A percentile compares a stretch with the other conserved stretches of the same genome.
These are phyloP conservation scores for Yponomeuta evonymella DNA, from an alignment of 2,888 invertebrate genomes.

Conservation along the genomic window DNA sequence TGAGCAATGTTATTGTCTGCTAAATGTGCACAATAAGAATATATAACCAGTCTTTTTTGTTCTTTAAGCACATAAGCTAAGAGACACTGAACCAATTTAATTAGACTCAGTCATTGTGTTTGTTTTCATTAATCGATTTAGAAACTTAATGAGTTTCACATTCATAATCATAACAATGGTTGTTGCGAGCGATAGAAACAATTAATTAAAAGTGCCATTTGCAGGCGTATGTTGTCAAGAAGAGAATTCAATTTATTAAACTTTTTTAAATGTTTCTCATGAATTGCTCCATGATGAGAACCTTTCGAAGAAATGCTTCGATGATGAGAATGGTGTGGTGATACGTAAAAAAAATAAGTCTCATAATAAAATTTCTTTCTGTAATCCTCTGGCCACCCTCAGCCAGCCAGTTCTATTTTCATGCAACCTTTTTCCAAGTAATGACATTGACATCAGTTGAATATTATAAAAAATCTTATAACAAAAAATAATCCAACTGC, in stretches of 20 bases:
- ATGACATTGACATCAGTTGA: background rate
- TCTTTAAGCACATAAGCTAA: background rate
- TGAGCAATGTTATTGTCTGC: too few species aligned
- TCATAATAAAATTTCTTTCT: background rate
- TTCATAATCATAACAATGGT: background rate
- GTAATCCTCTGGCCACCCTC: background rate
- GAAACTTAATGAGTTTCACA: background rate
- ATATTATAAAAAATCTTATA: too few species aligned
- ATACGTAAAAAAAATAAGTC: too few species aligned
- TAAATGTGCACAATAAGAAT: too few species aligned
- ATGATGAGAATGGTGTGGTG: too few species aligned
- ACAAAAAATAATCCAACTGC: too few species aligned
- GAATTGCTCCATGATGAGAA: too few species aligned
- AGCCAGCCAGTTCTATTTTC: background rate
- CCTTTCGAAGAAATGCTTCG: too few species aligned
- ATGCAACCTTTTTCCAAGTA: background rate
- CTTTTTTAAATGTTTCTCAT: too few species aligned
- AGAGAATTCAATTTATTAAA: too few species aligned
- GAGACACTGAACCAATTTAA: background rate
- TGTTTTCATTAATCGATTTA: background rate
- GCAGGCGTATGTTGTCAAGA: too few species aligned
- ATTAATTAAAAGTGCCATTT: background rate
- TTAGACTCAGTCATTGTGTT: slow-evolving; percentile 2
- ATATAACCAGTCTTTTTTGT: background rate
- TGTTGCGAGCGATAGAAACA: background rate